A percentile compares a stretch with the other conserved stretches of the same genome.
phyloP scores from a whole-genome alignment of 2,113 vertebrate species.

The Brachionichthys hirsutus region DNA sequence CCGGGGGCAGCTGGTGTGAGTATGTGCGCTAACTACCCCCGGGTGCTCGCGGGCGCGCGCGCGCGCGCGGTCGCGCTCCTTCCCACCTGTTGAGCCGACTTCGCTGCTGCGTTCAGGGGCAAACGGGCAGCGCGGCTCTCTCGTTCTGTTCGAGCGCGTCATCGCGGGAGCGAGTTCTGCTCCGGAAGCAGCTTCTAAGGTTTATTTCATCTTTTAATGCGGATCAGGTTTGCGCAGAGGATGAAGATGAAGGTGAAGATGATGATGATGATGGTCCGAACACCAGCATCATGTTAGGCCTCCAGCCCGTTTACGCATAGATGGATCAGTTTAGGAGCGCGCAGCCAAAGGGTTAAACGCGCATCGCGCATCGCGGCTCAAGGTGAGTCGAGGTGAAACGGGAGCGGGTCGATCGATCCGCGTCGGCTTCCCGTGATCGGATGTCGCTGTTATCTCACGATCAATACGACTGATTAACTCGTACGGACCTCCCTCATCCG shows the following conservation, averaged over 20 bases:
- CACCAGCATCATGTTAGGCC: too few species aligned
- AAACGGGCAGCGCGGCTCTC: too few species aligned
- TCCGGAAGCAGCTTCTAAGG: too few species aligned
- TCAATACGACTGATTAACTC: conserved; percentile 64
- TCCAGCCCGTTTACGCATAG: too few species aligned
- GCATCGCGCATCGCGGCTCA: conserved; percentile 87
- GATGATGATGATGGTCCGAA: too few species aligned
- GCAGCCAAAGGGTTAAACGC: conserved; percentile 85
- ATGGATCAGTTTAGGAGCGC: background rate
- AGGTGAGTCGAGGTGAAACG: conserved; percentile 90
- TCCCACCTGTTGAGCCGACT: conserved; percentile 70
- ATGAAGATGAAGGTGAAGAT: too few species aligned
- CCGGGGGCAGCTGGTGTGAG: conserved; percentile 90
- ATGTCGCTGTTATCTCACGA: conserved; percentile 48
- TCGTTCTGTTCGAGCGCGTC: too few species aligned
- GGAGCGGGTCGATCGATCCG: conserved; percentile 33
- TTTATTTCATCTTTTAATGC: too few species aligned
- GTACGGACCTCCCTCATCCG: conserved; percentile 41
- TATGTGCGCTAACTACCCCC: conserved; percentile 24
- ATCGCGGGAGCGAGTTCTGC: too few species aligned
- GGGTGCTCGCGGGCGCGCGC: background rate
- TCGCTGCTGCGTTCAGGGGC: conserved; percentile 45
- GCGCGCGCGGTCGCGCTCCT: conserved; percentile 11
- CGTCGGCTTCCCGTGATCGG: conserved; percentile 53
- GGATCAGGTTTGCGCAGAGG: too few species aligned